phyloP scores from a whole-genome alignment of 2,113 vertebrate species.

The Aplodontia rufa region DNA sequence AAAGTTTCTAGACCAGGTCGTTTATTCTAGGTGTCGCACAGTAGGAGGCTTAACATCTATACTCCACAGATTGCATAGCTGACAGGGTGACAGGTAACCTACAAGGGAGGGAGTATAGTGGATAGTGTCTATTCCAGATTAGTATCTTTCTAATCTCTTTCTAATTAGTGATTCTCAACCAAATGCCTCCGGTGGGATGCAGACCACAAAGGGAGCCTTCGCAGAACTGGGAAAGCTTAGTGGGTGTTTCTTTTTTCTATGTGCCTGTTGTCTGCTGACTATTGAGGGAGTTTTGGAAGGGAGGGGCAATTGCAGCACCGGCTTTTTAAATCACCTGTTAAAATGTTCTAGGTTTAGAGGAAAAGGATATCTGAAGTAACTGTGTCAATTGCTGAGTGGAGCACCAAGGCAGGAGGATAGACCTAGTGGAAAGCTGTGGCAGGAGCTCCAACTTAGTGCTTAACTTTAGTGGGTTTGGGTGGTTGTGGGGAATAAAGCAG shows the following conservation, averaged over 20 bases:
- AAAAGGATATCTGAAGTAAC: background rate
- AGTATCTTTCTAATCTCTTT: background rate
- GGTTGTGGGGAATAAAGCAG: background rate
- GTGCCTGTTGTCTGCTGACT: background rate
- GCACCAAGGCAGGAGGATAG: background rate
- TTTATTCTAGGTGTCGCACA: background rate
- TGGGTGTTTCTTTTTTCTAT: background rate
- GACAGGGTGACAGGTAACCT: background rate
- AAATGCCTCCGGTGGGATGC: background rate
- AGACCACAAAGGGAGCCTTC: background rate
- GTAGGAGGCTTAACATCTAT: background rate
- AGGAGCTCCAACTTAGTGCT: background rate
- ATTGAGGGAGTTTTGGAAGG: background rate
- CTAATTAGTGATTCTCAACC: background rate
- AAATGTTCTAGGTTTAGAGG: conserved; percentile 8
- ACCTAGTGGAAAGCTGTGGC: background rate
- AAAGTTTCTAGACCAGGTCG: background rate
- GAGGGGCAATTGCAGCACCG: background rate
- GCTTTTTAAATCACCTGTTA: conserved; percentile 14
- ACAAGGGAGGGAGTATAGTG: background rate
- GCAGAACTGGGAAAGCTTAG: background rate
- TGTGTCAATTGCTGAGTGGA: background rate
- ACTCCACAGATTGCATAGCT: background rate
- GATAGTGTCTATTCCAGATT: background rate
- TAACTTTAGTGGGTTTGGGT: background rate